Base-by-base conservation (phyloP, 2,797 vertebrate genomes). In the Otolemur crassicaudatus region DNA sequence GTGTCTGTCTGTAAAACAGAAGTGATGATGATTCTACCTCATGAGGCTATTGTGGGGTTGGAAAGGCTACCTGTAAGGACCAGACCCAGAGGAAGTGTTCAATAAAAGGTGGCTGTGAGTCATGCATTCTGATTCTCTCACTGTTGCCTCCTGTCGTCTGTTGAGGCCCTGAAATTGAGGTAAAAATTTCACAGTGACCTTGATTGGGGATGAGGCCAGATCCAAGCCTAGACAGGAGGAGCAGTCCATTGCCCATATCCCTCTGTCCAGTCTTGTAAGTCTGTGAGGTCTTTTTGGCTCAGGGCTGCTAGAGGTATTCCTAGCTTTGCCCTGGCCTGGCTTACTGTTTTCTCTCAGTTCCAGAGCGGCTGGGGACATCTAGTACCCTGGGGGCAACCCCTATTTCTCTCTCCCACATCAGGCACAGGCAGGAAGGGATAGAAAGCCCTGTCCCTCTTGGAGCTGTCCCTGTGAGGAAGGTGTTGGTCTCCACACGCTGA, bases 31-130 rank as follows among this genome's bases (percentile, higher is more conserved):
- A 75, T 5, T 86, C 69, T 40, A 1, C n/a, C 72, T 60, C 43
- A 1, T 0, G 0, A 84, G n/a, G 53, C 91, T 84, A 25, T 25
- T 27, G 11, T 84, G 60, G 84, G 94, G 63, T 20, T 63, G 22
- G 92, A 43, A 53, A 4, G 81, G 29, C 7, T 19, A 3, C 63
- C 73, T 82, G 7, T 65, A 19, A 67, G 79, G 82, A 10, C 53
- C 67, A 43, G n/a, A 72, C 63, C 4, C 6, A 25, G 61, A 81
- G 69, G 46, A 81, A 22, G 9, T 2, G 2, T 16, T 85, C 87
- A 98, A 95, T 97, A 97, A 97, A 98, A 93, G 77, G 22, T 25
- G 14, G 53, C 77, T 22, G 13, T 86, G 91, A 75, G n/a, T 67
- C 14, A 4, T 8, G 7, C 19, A 11, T 93, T 72, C 56, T 60